Evolutionary conservation across 2,113 vertebrate genomes (phyloP).

Genomic region (Protomyctophum bolini): DNA sequence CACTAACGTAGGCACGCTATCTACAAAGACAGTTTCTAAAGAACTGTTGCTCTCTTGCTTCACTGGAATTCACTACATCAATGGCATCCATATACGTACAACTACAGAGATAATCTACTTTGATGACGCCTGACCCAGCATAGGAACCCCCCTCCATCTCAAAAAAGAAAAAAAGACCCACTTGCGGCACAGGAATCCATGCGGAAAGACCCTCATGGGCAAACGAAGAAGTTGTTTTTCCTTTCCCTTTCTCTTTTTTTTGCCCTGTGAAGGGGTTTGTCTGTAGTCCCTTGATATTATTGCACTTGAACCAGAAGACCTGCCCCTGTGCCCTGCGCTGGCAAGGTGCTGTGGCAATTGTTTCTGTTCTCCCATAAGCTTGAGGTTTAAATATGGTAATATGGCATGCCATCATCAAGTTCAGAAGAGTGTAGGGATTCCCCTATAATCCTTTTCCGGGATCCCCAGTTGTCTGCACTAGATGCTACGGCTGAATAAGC

Average conservation of each 20-base stretch:
- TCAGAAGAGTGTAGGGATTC: slow-evolving; percentile 29
- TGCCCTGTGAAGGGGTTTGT: slow-evolving; percentile 46
- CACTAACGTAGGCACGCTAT: slow-evolving; percentile 63
- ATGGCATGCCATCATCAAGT: slow-evolving; percentile 44
- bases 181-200: slow-evolving; percentile 26
- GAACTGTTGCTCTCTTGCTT: slow-evolving; percentile 26
- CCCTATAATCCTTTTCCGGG: slow-evolving; percentile 30
- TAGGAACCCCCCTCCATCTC: slow-evolving; percentile 21
- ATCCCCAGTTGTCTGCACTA: slow-evolving; percentile 38
- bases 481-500: slow-evolving; percentile 39
- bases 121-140: slow-evolving; percentile 24
- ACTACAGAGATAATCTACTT: slow-evolving; percentile 41
- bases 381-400: slow-evolving; percentile 50
- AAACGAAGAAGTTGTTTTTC: slow-evolving; percentile 32
- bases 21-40: slow-evolving; percentile 47
- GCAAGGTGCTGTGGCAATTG: not conserved
- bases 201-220: slow-evolving; percentile 52
- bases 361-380: slow-evolving; percentile 33
- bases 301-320: slow-evolving; percentile 62
- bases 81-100: slow-evolving; percentile 11
- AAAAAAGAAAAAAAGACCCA: not conserved
- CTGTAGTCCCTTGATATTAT: slow-evolving; percentile 50
- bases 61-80: slow-evolving; percentile 30
- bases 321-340: not conserved
- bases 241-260: slow-evolving; percentile 1